Percentiles rank a stretch among this genome's conserved stretches.
Evolutionary conservation across 2,113 vertebrate genomes (phyloP).

Genomic region (Melanostigma gelatinosum): DNA sequence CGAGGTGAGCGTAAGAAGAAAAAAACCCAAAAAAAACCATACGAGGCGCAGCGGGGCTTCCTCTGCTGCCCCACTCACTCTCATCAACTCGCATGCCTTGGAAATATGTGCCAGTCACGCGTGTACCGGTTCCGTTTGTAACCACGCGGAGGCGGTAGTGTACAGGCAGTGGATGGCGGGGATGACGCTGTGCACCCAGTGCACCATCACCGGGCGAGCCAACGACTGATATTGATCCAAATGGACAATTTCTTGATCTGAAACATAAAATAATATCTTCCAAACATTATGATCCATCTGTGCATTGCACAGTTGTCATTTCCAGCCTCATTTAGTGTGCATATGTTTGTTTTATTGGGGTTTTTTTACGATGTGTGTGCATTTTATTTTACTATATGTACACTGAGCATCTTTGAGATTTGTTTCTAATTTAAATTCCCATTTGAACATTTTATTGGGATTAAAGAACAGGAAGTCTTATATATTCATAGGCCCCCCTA

Average conservation of each 20-base stretch:
- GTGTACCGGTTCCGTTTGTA: constrained; percentile 1
- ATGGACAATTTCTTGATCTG: background rate
- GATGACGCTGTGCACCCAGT: background rate
- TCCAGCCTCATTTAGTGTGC: too few relatives aligned
- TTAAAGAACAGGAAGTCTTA: constrained; percentile 7
- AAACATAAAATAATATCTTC: background rate
- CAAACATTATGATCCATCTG: background rate
- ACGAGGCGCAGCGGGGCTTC: constrained; percentile 41
- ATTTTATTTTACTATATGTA: background rate
- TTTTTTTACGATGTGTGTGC: background rate
- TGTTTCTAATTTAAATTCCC: background rate
- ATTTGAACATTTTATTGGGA: background rate
- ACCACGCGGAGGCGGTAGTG: constrained; percentile 66
- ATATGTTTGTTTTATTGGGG: background rate
- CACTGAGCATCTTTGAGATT: background rate
- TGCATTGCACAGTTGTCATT: too few relatives aligned
- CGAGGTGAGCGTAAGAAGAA: constrained; percentile 21
- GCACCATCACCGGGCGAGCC: background rate
- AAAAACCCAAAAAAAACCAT: background rate
- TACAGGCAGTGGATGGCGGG: background rate
- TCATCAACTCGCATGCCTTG: constrained; percentile 56
- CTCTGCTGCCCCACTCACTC: constrained; percentile 50
- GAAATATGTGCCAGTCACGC: constrained; percentile 49
- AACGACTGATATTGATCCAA: too few relatives aligned
- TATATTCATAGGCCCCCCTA: constrained; percentile 18